phyloP scores from a whole-genome alignment of 2,888 invertebrate species.

The Pardosa pseudoannulata region DNA sequence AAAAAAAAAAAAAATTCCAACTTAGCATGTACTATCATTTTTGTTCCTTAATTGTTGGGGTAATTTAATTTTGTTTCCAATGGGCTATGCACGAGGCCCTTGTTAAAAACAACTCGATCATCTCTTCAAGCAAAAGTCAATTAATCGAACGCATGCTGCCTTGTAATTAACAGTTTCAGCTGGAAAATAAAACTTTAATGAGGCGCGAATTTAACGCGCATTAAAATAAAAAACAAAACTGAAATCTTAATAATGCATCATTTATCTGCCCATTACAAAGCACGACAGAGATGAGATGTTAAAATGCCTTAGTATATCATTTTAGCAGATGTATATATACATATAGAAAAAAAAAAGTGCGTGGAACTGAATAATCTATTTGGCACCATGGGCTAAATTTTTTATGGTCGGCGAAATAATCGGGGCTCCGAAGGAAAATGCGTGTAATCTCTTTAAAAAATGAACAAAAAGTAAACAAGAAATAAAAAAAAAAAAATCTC shows the following conservation, averaged over 20 bases:
- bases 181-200: slow-evolving; percentile 7
- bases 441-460: slow-evolving; percentile 15
- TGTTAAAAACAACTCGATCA: too few relatives aligned
- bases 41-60: too few relatives aligned
- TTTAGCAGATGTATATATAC: too few relatives aligned
- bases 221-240: too few relatives aligned
- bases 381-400: slow-evolving; percentile 6
- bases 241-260: slow-evolving; percentile 11
- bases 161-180: neutral
- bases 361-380: slow-evolving; percentile 6
- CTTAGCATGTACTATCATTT: too few relatives aligned
- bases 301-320: slow-evolving; percentile 1
- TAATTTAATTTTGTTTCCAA: too few relatives aligned
- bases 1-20: too few relatives aligned
- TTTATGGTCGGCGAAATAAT: slow-evolving; percentile 12
- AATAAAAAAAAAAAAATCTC: neutral
- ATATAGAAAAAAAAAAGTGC: too few relatives aligned
- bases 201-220: neutral
- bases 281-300: neutral
- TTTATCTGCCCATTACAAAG: neutral
- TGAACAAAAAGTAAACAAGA: slow-evolving; percentile 1
- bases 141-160: neutral
- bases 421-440: neutral
- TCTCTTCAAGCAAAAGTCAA: neutral
- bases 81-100: too few relatives aligned